Conservation (phyloP, 2,888 invertebrate genomes). For the Brachyptera putata region DNA sequence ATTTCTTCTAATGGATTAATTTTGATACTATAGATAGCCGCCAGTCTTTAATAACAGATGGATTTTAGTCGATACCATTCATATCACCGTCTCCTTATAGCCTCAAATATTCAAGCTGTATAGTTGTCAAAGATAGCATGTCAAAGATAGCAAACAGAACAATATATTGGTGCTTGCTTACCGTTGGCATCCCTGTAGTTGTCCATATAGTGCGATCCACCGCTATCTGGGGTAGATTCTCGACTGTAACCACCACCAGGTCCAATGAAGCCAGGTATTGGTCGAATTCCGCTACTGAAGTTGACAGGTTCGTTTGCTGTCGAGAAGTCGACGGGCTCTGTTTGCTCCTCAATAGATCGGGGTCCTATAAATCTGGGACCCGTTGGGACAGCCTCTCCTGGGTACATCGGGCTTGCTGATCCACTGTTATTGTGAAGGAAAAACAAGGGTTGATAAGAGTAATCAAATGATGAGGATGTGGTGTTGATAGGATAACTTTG, state of each 20-base stretch:
- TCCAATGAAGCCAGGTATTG: slow-evolving; percentile 24
- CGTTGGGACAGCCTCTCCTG: slow-evolving; percentile 49
- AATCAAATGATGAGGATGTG: too few species aligned
- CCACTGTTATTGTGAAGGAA: slow-evolving; percentile 43
- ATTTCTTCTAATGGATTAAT: too few species aligned
- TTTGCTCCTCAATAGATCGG: slow-evolving; percentile 58
- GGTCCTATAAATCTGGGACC: slow-evolving; percentile 52
- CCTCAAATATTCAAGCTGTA: too few species aligned
- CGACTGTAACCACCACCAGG: slow-evolving; percentile 59
- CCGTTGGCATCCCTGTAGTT: slow-evolving; percentile 82
- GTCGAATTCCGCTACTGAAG: slow-evolving; percentile 48
- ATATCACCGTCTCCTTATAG: too few species aligned
- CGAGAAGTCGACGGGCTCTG: slow-evolving; percentile 68
- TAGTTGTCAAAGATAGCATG: too few species aligned
- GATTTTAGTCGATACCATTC: too few species aligned
- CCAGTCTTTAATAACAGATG: too few species aligned
- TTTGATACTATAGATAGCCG: too few species aligned
- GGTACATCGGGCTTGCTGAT: slow-evolving; percentile 58
- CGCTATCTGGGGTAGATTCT: slow-evolving; percentile 85
- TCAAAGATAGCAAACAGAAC: too few species aligned
- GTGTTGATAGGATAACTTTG: too few species aligned
- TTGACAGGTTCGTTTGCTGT: slow-evolving; percentile 60
- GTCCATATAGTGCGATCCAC: slow-evolving; percentile 84
- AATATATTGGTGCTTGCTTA: too few species aligned
- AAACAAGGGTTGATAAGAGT: too few species aligned